These are phyloP conservation scores for Hypocryptadius cinnamomeus DNA, from an alignment of 2,113 vertebrate species.

Conservation along the genomic window DNA sequence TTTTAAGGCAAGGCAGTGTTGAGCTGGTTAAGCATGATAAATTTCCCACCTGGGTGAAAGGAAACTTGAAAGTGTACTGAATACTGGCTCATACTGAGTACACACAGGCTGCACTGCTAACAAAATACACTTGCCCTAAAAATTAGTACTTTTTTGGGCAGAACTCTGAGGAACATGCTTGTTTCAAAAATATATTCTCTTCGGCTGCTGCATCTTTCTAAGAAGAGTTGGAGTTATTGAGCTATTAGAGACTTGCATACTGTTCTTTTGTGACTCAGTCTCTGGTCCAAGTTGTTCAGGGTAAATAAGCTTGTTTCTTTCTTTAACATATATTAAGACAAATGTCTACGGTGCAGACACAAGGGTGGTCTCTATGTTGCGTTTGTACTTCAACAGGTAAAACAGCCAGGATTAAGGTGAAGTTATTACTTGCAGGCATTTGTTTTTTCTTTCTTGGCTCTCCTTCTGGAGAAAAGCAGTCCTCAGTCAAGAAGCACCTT, in stretches of 20 bases:
- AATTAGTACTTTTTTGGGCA: not conserved
- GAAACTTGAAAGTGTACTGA: not conserved
- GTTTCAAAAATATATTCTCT: not conserved
- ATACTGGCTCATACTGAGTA: not conserved
- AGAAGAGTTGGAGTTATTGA: not conserved
- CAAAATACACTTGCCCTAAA: slow-evolving; percentile 5
- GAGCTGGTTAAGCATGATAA: slow-evolving; percentile 56
- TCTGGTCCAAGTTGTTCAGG: not conserved
- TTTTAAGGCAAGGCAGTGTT: slow-evolving; percentile 66
- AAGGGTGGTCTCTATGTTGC: not conserved
- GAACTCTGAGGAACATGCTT: slow-evolving; percentile 11
- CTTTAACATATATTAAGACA: not conserved
- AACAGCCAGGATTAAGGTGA: not conserved
- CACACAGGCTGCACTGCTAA: not conserved
- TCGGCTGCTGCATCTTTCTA: not conserved
- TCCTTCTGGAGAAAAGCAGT: not conserved
- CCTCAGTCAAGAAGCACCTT: not conserved
- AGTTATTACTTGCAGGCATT: not conserved
- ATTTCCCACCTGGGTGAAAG: slow-evolving; percentile 21
- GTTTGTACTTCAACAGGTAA: not conserved
- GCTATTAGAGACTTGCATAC: not conserved
- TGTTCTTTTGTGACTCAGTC: not conserved
- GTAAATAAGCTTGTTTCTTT: slow-evolving; percentile 14
- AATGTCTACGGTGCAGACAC: not conserved
- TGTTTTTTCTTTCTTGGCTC: not conserved